These are phyloP conservation scores for Drosophila carrolli DNA, from an alignment of 1,140 invertebrate species.

Conservation along the genomic window DNA sequence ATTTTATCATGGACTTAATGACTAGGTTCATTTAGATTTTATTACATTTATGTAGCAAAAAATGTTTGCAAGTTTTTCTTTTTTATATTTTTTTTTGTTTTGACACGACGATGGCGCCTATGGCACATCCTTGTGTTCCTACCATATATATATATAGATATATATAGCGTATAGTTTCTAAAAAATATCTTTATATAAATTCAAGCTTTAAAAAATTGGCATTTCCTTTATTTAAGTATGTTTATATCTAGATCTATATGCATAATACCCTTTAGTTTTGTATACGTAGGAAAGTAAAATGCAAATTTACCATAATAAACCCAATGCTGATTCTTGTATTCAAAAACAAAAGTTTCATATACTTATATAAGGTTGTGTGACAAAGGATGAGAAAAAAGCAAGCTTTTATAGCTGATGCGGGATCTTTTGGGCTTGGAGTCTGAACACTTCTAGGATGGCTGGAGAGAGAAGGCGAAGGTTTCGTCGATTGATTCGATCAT, in stretches of 20 bases:
- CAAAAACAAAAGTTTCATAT: constrained; percentile 11
- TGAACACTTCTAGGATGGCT: constrained; percentile 22
- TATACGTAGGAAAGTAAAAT: constrained; percentile 44
- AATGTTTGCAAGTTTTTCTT: constrained; percentile 22
- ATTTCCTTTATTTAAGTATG: constrained; percentile 65
- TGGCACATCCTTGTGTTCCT: constrained; percentile 68
- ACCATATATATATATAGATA: constrained; percentile 36
- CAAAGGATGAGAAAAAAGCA: constrained; percentile 22
- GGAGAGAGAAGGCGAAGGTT: constrained; percentile 16
- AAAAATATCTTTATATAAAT: constrained; percentile 73
- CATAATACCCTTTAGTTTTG: constrained; percentile 50
- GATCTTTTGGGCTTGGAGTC: background rate
- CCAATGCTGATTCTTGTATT: constrained; percentile 23
- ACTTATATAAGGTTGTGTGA: constrained; percentile 10
- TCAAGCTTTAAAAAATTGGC: constrained; percentile 75
- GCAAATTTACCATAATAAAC: constrained; percentile 35
- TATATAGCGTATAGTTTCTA: constrained; percentile 74
- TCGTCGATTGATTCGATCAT: constrained; percentile 28
- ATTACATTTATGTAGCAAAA: constrained; percentile 71
- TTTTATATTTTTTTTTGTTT: background rate
- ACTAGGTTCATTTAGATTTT: constrained; percentile 50
- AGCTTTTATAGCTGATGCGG: background rate
- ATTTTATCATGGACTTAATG: constrained; percentile 39
- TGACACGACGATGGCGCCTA: constrained; percentile 60
- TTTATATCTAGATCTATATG: constrained; percentile 38